Conservation (phyloP, 2,797 vertebrate species). For the Chaunax sp. region DNA sequence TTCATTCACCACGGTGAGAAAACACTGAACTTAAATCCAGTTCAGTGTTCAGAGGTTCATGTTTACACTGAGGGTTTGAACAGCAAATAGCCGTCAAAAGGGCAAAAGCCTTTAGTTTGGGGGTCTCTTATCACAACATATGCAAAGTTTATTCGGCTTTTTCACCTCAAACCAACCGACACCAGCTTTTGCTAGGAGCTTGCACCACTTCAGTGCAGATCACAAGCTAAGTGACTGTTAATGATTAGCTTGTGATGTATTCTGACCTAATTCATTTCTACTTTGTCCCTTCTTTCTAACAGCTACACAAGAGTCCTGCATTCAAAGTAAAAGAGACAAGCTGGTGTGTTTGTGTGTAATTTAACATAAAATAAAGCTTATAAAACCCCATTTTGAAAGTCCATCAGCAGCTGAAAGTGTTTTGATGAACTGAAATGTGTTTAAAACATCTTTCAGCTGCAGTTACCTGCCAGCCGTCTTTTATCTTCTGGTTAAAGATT, state of each 20-base stretch:
- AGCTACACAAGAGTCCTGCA: background rate
- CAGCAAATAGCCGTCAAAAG: slow-evolving; percentile 66
- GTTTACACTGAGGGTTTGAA: slow-evolving; percentile 62
- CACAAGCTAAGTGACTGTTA: slow-evolving; percentile 30
- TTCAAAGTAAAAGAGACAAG: slow-evolving; percentile 14
- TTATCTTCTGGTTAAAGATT: slow-evolving; percentile 98
- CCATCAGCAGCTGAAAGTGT: background rate
- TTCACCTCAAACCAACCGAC: slow-evolving; percentile 4
- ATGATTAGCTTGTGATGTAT: slow-evolving; percentile 61
- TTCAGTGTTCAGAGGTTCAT: slow-evolving; percentile 62
- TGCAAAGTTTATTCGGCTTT: slow-evolving; percentile 13
- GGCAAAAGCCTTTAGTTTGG: slow-evolving; percentile 45
- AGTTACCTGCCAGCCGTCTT: slow-evolving; percentile 96
- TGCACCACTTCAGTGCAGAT: slow-evolving; percentile 5
- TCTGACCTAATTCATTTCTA: slow-evolving; percentile 53
- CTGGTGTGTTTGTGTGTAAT: background rate
- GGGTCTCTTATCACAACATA: slow-evolving; percentile 46
- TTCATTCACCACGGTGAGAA: slow-evolving; percentile 30
- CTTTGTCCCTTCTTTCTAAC: slow-evolving; percentile 25
- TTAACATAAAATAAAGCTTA: background rate
- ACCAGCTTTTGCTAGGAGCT: slow-evolving; percentile 3
- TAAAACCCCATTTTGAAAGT: background rate
- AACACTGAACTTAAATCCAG: slow-evolving; percentile 4
- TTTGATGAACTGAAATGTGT: background rate
- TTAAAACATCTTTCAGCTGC: accelerated